Conservation (phyloP, 1,140 invertebrate genomes). For the Geopemphigus sp. region DNA sequence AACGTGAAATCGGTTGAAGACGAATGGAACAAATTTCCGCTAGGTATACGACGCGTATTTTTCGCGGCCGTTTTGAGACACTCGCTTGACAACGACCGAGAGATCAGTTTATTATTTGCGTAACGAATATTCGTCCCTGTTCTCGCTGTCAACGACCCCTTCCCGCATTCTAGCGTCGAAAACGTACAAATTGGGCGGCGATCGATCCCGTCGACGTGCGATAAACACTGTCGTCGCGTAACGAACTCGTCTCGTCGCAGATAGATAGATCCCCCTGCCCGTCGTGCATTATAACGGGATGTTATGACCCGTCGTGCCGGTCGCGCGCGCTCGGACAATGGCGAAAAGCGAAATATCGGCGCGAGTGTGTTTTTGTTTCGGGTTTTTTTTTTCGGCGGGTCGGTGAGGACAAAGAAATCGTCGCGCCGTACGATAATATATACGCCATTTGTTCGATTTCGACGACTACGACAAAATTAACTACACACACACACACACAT, state of each 20-base stretch:
- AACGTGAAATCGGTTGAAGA: no score
- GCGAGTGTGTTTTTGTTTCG: background rate
- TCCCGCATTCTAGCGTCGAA: no score
- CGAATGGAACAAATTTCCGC: no score
- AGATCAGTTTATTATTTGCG: no score
- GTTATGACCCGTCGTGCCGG: background rate
- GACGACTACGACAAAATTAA: background rate
- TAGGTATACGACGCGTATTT: no score
- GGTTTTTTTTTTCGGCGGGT: background rate
- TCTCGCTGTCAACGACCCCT: no score
- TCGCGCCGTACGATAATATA: no score
- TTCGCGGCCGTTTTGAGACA: no score
- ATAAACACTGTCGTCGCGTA: background rate
- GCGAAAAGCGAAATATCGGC: background rate
- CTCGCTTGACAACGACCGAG: no score
- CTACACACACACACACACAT: background rate
- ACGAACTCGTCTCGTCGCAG: no score
- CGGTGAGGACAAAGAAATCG: background rate
- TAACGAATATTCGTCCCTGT: no score
- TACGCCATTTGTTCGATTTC: background rate
- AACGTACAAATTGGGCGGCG: background rate
- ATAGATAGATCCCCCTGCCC: background rate
- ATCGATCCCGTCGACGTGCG: background rate
- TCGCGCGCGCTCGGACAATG: constrained; percentile 10
- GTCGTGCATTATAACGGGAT: no score